Percentiles rank a stretch among this genome's conserved stretches.
Conservation (phyloP, 2,888 invertebrate species). For the Calliphora vomitoria region DNA sequence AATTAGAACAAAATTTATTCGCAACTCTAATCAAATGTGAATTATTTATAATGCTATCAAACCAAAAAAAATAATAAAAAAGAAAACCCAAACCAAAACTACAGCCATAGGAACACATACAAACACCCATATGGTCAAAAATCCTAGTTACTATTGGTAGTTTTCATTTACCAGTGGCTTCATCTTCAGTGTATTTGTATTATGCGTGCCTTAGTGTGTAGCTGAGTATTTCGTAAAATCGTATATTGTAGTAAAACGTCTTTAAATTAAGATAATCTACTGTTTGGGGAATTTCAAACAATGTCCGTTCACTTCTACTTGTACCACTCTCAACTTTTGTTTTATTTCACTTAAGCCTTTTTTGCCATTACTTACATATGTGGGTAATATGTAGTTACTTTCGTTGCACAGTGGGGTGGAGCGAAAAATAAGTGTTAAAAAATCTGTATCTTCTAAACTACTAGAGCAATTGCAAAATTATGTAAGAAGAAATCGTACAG, state of each 20-base stretch:
- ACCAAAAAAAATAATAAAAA: constrained; percentile 24
- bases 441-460: too few relatives aligned
- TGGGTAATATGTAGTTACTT: constrained; percentile 41
- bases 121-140: constrained; percentile 48
- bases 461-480: too few relatives aligned
- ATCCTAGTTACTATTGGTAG: constrained; percentile 21
- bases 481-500: too few relatives aligned
- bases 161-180: not conserved
- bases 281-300: constrained; percentile 67
- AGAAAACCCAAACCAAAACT: not conserved
- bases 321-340: not conserved
- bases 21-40: constrained; percentile 78
- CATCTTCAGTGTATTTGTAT: not conserved
- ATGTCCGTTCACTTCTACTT: not conserved
- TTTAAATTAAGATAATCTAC: constrained; percentile 74
- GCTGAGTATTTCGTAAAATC: constrained; percentile 34
- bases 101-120: not conserved
- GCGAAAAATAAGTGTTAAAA: too few relatives aligned
- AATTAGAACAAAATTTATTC: constrained; percentile 79
- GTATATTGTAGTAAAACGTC: constrained; percentile 55
- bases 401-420: not conserved
- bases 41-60: constrained; percentile 78
- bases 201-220: not conserved
- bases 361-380: constrained; percentile 20
- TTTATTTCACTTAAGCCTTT: constrained; percentile 32